phyloP scores from a whole-genome alignment of 2,797 vertebrate genomes.

The Orientallactaga sibirica region DNA sequence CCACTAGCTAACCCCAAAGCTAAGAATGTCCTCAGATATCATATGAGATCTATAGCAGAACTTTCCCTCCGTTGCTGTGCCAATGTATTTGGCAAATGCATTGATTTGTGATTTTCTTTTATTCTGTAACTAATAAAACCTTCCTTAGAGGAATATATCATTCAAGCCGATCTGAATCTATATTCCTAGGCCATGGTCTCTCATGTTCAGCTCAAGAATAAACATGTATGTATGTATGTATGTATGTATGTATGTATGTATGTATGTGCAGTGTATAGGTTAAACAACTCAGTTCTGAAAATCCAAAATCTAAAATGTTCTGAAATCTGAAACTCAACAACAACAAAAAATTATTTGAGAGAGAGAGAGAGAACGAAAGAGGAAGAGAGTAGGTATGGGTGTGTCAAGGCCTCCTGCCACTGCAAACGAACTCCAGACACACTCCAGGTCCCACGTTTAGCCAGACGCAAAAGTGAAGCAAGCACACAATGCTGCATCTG shows the following conservation, averaged over 20 bases:
- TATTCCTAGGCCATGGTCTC: neutral
- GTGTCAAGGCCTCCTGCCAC: too few species aligned
- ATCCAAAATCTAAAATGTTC: neutral
- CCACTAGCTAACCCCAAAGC: neutral
- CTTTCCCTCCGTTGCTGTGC: neutral
- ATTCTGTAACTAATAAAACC: neutral
- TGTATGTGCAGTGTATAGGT: too few species aligned
- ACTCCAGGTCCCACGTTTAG: too few species aligned
- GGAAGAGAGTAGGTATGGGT: too few species aligned
- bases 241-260: too few species aligned
- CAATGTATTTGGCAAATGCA: neutral
- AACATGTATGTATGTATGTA: too few species aligned
- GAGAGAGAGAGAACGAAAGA: too few species aligned
- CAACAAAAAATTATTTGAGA: too few species aligned
- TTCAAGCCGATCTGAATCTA: neutral
- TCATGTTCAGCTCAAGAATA: neutral
- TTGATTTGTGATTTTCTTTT: neutral
- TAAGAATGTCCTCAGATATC: neutral
- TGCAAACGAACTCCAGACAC: too few species aligned
- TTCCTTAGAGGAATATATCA: neutral
- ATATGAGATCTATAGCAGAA: neutral
- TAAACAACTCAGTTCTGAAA: neutral
- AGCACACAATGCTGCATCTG: too few species aligned
- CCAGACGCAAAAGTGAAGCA: too few species aligned
- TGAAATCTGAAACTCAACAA: neutral